phyloP scores from a whole-genome alignment of 2,113 vertebrate genomes.

The human (Homo sapiens) region GRCh38 chr11:31154501-31155000 shows the following conservation, averaged over 20 bases:
- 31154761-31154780: not conserved
- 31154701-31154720: not conserved
- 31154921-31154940: not conserved
- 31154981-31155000: not conserved
- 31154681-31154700: not conserved
- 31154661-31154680: not conserved
- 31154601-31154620: not conserved
- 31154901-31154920: not conserved
- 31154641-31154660: not conserved
- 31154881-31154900: too few relatives aligned
- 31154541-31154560: not conserved
- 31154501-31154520: not conserved
- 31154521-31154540: not conserved
- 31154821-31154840: not conserved
- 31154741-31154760: not conserved
- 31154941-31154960: not conserved
- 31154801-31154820: not conserved
- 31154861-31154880: not conserved
- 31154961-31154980: not conserved
- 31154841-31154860: not conserved
- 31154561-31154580: not conserved
- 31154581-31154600: not conserved
- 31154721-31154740: not conserved
- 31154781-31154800: not conserved
- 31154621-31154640: not conserved